These are phyloP conservation scores for Oryzias curvinotus DNA, from an alignment of 2,113 vertebrate genomes.

Conservation along the genomic window DNA sequence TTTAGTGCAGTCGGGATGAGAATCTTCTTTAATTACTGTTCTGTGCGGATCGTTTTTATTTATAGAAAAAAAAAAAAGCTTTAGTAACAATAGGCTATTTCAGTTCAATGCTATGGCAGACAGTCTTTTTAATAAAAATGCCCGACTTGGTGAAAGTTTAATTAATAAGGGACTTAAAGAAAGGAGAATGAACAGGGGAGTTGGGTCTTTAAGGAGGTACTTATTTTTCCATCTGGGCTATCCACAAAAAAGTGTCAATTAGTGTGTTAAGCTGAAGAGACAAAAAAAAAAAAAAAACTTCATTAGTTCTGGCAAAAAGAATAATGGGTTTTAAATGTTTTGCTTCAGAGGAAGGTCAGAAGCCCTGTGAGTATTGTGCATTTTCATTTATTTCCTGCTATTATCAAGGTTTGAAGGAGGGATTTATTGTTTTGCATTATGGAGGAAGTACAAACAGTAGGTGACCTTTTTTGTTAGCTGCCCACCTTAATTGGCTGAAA, in stretches of 20 bases:
- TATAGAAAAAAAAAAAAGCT: constrained; percentile 72
- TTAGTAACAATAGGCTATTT: constrained; percentile 71
- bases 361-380: constrained; percentile 60
- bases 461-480: constrained; percentile 36
- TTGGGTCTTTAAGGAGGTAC: constrained; percentile 79
- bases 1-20: constrained; percentile 57
- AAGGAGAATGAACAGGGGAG: constrained; percentile 75
- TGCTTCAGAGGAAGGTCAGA: constrained; percentile 69
- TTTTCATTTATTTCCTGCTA: constrained; percentile 68
- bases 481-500: constrained; percentile 35
- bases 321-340: constrained; percentile 82
- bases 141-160: constrained; percentile 82
- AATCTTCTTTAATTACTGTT: constrained; percentile 67
- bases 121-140: constrained; percentile 81
- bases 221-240: constrained; percentile 83
- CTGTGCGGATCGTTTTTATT: constrained; percentile 69
- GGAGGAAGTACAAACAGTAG: constrained; percentile 46
- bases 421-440: constrained; percentile 54
- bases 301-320: constrained; percentile 82
- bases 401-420: constrained; percentile 65
- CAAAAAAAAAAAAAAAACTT: constrained; percentile 69
- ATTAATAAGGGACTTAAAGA: constrained; percentile 83
- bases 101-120: constrained; percentile 69
- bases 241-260: constrained; percentile 82
- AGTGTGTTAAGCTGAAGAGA: constrained; percentile 82